Evolutionary conservation across 2,113 vertebrate genomes (phyloP), one percentile per base, ranked within the genome.

Genomic region (Scatophagus argus): DNA sequence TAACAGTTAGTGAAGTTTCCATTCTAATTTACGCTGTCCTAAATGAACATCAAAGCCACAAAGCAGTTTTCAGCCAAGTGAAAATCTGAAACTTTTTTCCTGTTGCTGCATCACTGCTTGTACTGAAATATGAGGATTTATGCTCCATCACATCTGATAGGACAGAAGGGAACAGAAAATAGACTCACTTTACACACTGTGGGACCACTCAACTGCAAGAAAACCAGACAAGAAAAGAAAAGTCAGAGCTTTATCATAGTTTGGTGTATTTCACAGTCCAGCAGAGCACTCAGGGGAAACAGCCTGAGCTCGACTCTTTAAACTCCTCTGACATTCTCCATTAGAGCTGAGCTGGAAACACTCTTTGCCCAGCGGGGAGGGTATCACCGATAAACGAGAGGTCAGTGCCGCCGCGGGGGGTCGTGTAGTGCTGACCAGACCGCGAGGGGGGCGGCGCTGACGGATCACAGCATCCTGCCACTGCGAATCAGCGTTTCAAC

Each of bases 341-440:
- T 82, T 58, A 49, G 44, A 72, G 65, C 13, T 0, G 49, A 86
- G 78, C 62, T 69, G 77, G 44, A 79, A 47, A 43, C 27, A 3
- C 71, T 54, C 54, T 0, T 1, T 7, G 7, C 58, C 79, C 56
- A n/a, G 62, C 11, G 58, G 84, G 76, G 79, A 77, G 88, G 71
- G 68, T 62, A 81, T 62, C 39, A 9, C 69, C 77, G 83, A 75
- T 86, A 88, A 87, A 80, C 32, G 62, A 67, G 71, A 69, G 87
- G 87, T 76, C 83, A 64, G 47, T 9, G 2, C 2, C 27, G 5
- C 64, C 21, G 16, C 2, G 4, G 73, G 68, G 75, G 75, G 52
- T 5, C 44, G 21, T 36, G 75, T 47, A 32, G 64, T 31, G 66
- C 58, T 62, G 61, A 39, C 38, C 51, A 5, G 51, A 9, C 71